A percentile compares a stretch with the other conserved stretches of the same genome.
phyloP scores from a whole-genome alignment of 2,888 invertebrate genomes.

The Endotricha flammealis region DNA sequence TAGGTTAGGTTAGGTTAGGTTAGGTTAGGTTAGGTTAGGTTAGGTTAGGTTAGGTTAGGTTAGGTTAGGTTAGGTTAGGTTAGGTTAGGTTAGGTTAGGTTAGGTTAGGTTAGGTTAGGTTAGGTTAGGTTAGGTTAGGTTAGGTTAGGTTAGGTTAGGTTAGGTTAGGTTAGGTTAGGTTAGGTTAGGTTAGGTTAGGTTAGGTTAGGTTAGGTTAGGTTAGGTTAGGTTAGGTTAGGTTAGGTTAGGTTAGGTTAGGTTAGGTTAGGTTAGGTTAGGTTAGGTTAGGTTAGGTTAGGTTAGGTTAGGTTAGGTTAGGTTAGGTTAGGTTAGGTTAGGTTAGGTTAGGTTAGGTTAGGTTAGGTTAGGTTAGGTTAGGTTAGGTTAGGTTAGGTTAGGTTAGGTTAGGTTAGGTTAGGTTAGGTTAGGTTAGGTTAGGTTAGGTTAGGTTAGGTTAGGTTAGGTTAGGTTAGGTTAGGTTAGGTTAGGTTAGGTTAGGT shows the following conservation, averaged over 20 bases:
- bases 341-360: constrained; percentile 16
- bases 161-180: constrained; percentile 12
- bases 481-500: constrained; percentile 8
- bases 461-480: constrained; percentile 9
- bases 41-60: constrained; percentile 10
- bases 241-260: constrained; percentile 15
- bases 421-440: constrained; percentile 9
- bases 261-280: constrained; percentile 10
- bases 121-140: constrained; percentile 13
- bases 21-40: constrained; percentile 15
- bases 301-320: constrained; percentile 18
- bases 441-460: constrained; percentile 9
- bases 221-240: constrained; percentile 12
- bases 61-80: constrained; percentile 15
- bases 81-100: constrained; percentile 16
- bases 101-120: constrained; percentile 15
- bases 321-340: constrained; percentile 16
- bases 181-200: constrained; percentile 17
- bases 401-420: constrained; percentile 9
- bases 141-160: constrained; percentile 12
- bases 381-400: constrained; percentile 9
- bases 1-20: constrained; percentile 12
- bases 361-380: constrained; percentile 11
- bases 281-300: constrained; percentile 16
- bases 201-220: constrained; percentile 15